phyloP scores from a whole-genome alignment of 2,113 vertebrate genomes.

The Herpetotheres cachinnans region DNA sequence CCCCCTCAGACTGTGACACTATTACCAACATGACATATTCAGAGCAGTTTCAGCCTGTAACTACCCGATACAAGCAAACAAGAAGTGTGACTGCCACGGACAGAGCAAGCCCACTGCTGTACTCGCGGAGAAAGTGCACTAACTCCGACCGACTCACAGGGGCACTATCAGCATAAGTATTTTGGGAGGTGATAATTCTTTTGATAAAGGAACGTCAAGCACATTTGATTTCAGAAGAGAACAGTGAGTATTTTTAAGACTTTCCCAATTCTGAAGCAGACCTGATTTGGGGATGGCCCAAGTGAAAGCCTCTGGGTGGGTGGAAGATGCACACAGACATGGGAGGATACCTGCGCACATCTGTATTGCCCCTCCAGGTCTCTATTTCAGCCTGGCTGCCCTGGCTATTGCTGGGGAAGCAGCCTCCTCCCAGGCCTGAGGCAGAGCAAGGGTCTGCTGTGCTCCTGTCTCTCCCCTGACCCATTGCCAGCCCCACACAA shows the following conservation, averaged over 20 bases:
- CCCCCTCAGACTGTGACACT: too few species aligned
- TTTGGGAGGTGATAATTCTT: background rate
- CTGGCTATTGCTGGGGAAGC: rapidly evolving
- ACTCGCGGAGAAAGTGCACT: background rate
- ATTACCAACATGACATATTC: too few species aligned
- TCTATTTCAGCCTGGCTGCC: background rate
- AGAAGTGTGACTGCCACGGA: background rate
- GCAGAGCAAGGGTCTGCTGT: background rate
- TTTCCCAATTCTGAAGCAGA: background rate
- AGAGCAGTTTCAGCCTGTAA: background rate
- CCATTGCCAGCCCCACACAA: background rate
- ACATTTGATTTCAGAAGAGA: background rate
- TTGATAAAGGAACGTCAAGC: background rate
- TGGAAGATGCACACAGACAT: rapidly evolving
- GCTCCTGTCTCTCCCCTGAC: rapidly evolving
- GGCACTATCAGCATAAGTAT: conserved; percentile 6
- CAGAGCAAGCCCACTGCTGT: background rate
- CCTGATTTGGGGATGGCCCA: background rate
- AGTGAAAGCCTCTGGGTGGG: background rate
- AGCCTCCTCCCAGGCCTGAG: background rate
- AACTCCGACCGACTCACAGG: background rate
- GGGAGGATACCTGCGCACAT: background rate
- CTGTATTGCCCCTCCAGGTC: too few species aligned
- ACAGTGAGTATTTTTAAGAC: background rate
- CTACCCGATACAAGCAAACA: background rate